Evolutionary conservation across 1,140 invertebrate species (phyloP).

Genomic region (Aphelenchoides besseyi): DNA sequence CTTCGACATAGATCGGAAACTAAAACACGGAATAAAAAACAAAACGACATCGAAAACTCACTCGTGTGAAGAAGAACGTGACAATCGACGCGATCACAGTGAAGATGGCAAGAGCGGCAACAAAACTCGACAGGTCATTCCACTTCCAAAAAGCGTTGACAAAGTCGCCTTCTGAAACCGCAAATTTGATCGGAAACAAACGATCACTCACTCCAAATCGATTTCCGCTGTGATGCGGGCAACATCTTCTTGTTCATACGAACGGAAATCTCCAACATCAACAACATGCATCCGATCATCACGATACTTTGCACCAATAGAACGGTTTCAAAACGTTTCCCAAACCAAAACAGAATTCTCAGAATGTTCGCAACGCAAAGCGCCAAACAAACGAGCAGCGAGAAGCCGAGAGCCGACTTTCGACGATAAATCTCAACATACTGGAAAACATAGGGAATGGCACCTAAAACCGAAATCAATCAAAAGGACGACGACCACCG

Average conservation of each 20-base stretch:
- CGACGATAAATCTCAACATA: constrained; percentile 84
- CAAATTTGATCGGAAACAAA: constrained; percentile 2
- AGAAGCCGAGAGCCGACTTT: constrained; percentile 88
- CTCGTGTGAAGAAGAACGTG: constrained; percentile 81
- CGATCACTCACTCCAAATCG: constrained; percentile 55
- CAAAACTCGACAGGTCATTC: constrained; percentile 93
- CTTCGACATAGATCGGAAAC: constrained; percentile 75
- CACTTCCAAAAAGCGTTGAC: constrained; percentile 90
- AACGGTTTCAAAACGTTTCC: constrained; percentile 88
- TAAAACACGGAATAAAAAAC: constrained; percentile 25
- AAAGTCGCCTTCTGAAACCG: constrained; percentile 56
- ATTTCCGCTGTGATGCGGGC: constrained; percentile 50
- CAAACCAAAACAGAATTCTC: constrained; percentile 98
- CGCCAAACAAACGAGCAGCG: constrained; percentile 88
- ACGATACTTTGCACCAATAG: constrained; percentile 91
- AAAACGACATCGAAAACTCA: constrained; percentile 52
- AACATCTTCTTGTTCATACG: constrained; percentile 68
- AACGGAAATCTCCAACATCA: constrained; percentile 90
- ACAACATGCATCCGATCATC: constrained; percentile 93
- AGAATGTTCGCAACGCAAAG: constrained; percentile 90
- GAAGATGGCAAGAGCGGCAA: constrained; percentile 86
- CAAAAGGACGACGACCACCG: too few relatives aligned
- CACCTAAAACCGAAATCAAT: constrained; percentile 44
- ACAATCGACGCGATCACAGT: constrained; percentile 75
- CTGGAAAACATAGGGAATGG: constrained; percentile 63